phyloP scores from a whole-genome alignment of 2,797 vertebrate genomes.

The Acanthurus tractus region DNA sequence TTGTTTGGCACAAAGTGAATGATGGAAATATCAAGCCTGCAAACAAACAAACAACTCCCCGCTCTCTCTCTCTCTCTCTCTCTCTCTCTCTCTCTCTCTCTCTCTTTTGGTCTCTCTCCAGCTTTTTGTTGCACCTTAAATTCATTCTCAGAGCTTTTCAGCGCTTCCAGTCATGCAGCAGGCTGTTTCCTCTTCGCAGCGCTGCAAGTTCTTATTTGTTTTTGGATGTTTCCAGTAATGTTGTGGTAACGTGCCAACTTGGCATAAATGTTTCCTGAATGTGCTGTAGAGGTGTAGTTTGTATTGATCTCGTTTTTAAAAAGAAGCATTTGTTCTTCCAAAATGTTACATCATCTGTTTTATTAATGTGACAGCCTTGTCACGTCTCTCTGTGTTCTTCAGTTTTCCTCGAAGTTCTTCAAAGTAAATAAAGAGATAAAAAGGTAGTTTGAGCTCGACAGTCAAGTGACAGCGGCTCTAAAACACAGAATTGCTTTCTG shows the following conservation, averaged over 20 bases:
- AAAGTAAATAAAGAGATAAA: not conserved
- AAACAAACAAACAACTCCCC: slow-evolving; percentile 24
- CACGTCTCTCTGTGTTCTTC: slow-evolving; percentile 34
- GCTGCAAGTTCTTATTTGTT: slow-evolving; percentile 64
- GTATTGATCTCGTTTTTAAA: slow-evolving; percentile 41
- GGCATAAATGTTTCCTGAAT: slow-evolving; percentile 56
- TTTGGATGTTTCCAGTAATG: slow-evolving; percentile 74
- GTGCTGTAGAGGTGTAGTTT: slow-evolving; percentile 12
- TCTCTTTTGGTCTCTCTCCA: not conserved
- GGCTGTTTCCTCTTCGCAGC: slow-evolving; percentile 38
- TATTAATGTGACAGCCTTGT: slow-evolving; percentile 43
- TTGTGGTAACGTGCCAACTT: slow-evolving; percentile 69
- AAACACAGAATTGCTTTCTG: slow-evolving; percentile 48
- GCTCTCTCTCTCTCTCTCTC: not conserved
- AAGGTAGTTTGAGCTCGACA: slow-evolving; percentile 29
- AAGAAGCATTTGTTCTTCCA: slow-evolving; percentile 40
- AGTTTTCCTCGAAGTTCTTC: slow-evolving; percentile 30
- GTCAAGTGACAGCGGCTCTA: slow-evolving; percentile 28
- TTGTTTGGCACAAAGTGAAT: slow-evolving; percentile 21
- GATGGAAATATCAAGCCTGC: slow-evolving; percentile 27
- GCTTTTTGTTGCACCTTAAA: slow-evolving; percentile 33
- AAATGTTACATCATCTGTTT: slow-evolving; percentile 53
- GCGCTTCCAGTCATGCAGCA: slow-evolving; percentile 33
- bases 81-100: not conserved
- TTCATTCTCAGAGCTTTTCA: slow-evolving; percentile 37